phyloP scores from a whole-genome alignment of 1,140 invertebrate genomes.

The Musca vetustissima region DNA sequence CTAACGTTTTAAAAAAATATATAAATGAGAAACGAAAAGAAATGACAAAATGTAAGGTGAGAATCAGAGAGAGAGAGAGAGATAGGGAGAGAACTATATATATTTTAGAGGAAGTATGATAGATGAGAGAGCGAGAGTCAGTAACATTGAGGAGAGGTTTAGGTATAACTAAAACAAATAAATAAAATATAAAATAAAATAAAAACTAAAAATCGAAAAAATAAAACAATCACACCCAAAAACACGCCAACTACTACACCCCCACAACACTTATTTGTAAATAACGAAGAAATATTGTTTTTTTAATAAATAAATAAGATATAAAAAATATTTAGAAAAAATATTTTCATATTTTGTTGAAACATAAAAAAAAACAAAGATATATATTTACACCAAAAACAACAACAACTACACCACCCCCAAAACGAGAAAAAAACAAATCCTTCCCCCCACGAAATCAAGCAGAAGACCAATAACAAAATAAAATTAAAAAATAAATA shows the following conservation, averaged over 20 bases:
- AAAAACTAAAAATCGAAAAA: not conserved
- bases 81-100: not conserved
- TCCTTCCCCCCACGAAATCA: no score
- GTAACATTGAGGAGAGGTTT: not conserved
- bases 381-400: no score
- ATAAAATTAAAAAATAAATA: no score
- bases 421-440: no score
- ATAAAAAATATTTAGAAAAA: no score
- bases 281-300: not conserved
- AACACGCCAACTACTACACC: not conserved
- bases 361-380: no score
- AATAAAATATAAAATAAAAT: not conserved
- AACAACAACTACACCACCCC: no score
- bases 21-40: not conserved
- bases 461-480: no score
- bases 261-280: not conserved
- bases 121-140: not conserved
- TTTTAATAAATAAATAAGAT: no score
- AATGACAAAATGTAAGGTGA: not conserved
- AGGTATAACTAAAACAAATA: not conserved
- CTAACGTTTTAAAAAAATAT: constrained; percentile 2
- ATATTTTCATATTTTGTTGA: no score
- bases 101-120: not conserved
- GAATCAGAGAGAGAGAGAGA: no score
- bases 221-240: not conserved